Conservation (phyloP, 2,113 vertebrate species). For the Lampris incognitus region DNA sequence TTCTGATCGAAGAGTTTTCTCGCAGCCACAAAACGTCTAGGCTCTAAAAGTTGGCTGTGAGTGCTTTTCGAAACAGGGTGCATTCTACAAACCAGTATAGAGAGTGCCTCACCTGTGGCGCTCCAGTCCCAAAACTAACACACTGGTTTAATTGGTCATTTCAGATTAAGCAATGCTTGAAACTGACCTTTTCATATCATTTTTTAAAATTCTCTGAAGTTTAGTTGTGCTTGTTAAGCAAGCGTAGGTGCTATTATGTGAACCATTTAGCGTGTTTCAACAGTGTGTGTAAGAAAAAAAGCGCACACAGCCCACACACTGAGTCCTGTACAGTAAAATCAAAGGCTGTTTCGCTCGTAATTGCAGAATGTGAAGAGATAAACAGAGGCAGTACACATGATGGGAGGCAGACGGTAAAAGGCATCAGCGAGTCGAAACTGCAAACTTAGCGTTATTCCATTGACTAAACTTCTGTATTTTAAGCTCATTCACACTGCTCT, state of each 20-base stretch:
- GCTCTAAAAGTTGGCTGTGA: neutral
- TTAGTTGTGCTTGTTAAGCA: conserved; percentile 31
- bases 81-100: neutral
- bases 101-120: neutral
- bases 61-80: neutral
- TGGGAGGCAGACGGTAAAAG: conserved; percentile 41
- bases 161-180: neutral
- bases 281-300: conserved; percentile 4
- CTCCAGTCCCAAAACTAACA: neutral
- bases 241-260: conserved; percentile 26
- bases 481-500: conserved; percentile 58
- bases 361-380: conserved; percentile 31
- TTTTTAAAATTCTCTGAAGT: conserved; percentile 2
- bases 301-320: conserved; percentile 3
- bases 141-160: neutral
- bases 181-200: conserved; percentile 9
- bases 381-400: conserved; percentile 16
- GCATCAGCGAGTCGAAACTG: conserved; percentile 21
- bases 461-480: conserved; percentile 50
- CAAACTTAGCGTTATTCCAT: conserved; percentile 40
- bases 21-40: neutral
- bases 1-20: neutral
- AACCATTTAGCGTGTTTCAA: conserved; percentile 38
- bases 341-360: conserved; percentile 38
- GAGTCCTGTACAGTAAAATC: conserved; percentile 29